Base-by-base conservation (phyloP, 2,888 invertebrate species). In the Pterostichus niger region DNA sequence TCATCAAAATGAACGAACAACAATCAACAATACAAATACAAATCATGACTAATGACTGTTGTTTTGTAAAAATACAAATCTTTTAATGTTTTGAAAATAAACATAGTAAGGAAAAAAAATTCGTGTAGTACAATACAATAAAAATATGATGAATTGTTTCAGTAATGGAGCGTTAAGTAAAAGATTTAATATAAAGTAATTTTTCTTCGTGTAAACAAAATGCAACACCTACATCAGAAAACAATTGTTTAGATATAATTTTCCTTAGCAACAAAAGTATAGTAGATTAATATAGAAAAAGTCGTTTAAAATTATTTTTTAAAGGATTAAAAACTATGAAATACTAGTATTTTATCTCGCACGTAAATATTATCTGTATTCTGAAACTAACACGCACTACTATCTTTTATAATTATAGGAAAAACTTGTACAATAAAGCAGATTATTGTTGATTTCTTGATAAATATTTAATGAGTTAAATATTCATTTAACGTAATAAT, bases 1-100 rank as follows among this genome's bases (percentile, higher is more conserved):
- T 71, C 68, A 71, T 35, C 13, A 33, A 64, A 64, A 64, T 33
- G 64, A 64, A 71, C 71, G 17, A 71, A 44, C 46, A 44, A 46
- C 44, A 71, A 71, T n/a, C n/a, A n/a, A n/a, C n/a, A n/a, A n/a
- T 71, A 71, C 56, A 71, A 44, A 15, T 71, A 64, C 64, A 64
- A 64, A 64, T 64, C 64, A 64, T 35, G 35, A 64, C 64, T 64
- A 64, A 64, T 64, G 35, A 64, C 64, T n/a, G 35, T 64, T 64
- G 64, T 64, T 33, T 64, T 64, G n/a, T 31, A 71, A 71, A 59
- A 17, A 46, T 71, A 46, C 24, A 15, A 40, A 46, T 71, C 46
- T 40, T 44, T 71, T 71, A 46, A 71, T 44, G 15, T 71, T 46
- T 17, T 46, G 24, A 71, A 71, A 71, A n/a, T n/a, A n/a, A 59